These are phyloP conservation scores for Ormia ochracea DNA, from an alignment of 2,888 invertebrate genomes.

Conservation along the genomic window DNA sequence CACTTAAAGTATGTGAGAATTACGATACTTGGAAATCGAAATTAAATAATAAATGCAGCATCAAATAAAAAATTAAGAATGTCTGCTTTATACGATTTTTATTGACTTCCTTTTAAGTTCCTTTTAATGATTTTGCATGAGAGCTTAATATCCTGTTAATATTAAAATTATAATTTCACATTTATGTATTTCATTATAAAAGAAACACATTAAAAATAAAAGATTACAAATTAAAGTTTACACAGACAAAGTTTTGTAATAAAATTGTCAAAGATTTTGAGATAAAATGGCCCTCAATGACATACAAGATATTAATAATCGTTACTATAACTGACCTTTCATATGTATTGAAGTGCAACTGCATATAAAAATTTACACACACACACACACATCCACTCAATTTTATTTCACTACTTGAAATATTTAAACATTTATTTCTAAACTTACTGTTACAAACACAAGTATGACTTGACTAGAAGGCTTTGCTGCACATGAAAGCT, in stretches of 20 bases:
- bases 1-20: too few relatives aligned
- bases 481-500: background rate
- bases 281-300: conserved; percentile 22
- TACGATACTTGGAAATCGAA: too few relatives aligned
- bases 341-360: conserved; percentile 5
- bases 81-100: too few relatives aligned
- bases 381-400: background rate
- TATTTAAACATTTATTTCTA: background rate
- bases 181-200: background rate
- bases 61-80: too few relatives aligned
- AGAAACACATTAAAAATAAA: background rate
- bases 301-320: conserved; percentile 44
- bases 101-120: too few relatives aligned
- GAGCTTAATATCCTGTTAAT: too few relatives aligned
- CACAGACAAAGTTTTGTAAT: background rate
- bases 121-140: too few relatives aligned
- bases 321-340: conserved; percentile 49
- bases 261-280: conserved; percentile 6
- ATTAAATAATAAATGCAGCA: too few relatives aligned
- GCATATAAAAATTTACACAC: too few relatives aligned
- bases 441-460: background rate
- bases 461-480: conserved; percentile 6
- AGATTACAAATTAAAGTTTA: conserved; percentile 8
- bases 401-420: background rate
- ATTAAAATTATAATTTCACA: background rate